phyloP scores from a whole-genome alignment of 2,888 invertebrate species.

The Ischnus inquisitorius region DNA sequence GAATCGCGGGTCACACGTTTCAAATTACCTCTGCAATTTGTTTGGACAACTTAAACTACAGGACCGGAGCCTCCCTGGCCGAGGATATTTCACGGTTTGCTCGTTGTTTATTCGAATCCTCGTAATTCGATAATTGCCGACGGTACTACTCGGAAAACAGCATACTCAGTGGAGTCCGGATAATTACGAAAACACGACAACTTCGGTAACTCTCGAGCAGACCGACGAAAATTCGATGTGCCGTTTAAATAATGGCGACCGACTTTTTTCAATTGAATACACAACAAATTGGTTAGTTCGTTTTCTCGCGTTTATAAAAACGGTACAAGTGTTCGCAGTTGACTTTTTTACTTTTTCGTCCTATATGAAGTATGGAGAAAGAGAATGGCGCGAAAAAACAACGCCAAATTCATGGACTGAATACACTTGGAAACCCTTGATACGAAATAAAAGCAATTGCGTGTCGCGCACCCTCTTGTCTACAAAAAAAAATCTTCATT shows the following conservation, averaged over 20 bases:
- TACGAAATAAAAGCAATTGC: not conserved
- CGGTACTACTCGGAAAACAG: not conserved
- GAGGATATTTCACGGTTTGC: not conserved
- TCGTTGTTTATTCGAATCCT: constrained; percentile 2
- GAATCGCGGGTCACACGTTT: constrained; percentile 16
- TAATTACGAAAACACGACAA: not conserved
- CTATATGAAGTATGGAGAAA: too few relatives aligned
- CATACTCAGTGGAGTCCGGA: not conserved
- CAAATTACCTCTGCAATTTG: constrained; percentile 35
- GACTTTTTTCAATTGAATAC: not conserved
- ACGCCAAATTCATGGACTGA: too few relatives aligned
- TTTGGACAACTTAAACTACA: constrained; percentile 10
- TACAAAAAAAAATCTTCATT: too few relatives aligned
- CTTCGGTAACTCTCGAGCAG: not conserved
- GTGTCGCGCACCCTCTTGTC: not conserved
- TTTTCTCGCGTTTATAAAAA: too few relatives aligned
- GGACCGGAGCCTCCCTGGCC: not conserved
- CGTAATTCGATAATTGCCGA: constrained; percentile 9
- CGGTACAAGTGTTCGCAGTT: too few relatives aligned
- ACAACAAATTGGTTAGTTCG: not conserved
- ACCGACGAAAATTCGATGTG: not conserved
- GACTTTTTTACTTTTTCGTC: too few relatives aligned
- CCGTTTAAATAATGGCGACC: not conserved
- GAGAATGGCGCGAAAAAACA: too few relatives aligned
- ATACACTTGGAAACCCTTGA: too few relatives aligned